phyloP scores from a whole-genome alignment of 2,888 invertebrate genomes.

The Ochropacha duplaris region DNA sequence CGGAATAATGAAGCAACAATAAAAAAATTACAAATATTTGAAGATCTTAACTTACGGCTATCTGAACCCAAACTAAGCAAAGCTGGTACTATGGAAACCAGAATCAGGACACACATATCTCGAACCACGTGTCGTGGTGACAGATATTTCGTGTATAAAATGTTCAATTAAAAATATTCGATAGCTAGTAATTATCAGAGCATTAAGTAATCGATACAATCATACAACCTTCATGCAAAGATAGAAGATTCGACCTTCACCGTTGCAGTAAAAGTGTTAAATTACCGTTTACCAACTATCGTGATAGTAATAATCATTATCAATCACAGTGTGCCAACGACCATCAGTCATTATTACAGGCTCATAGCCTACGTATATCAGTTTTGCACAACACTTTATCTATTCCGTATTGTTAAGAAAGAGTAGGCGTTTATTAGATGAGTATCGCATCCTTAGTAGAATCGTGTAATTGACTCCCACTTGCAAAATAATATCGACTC shows the following conservation, averaged over 20 bases:
- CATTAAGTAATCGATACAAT: neutral
- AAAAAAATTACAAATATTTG: too few relatives aligned
- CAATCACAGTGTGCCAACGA: neutral
- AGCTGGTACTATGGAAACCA: too few relatives aligned
- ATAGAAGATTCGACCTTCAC: neutral
- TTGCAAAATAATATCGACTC: constrained; percentile 7
- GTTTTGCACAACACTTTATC: constrained; percentile 36
- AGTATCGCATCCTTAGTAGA: constrained; percentile 30
- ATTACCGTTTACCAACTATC: neutral
- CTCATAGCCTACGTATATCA: constrained; percentile 21
- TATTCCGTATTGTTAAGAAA: constrained; percentile 42
- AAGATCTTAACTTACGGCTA: too few relatives aligned
- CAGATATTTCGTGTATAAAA: too few relatives aligned
- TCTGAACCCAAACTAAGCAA: too few relatives aligned
- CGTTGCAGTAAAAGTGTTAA: neutral
- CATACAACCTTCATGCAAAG: neutral
- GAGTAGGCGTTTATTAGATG: constrained; percentile 49
- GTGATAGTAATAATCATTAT: neutral
- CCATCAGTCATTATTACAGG: constrained; percentile 20
- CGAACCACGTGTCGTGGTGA: too few relatives aligned
- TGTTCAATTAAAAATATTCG: too few relatives aligned
- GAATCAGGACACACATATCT: too few relatives aligned
- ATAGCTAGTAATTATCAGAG: neutral
- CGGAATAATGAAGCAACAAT: too few relatives aligned
- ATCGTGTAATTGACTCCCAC: constrained; percentile 29